phyloP scores from a whole-genome alignment of 2,113 vertebrate genomes.

The Galbula dea region DNA sequence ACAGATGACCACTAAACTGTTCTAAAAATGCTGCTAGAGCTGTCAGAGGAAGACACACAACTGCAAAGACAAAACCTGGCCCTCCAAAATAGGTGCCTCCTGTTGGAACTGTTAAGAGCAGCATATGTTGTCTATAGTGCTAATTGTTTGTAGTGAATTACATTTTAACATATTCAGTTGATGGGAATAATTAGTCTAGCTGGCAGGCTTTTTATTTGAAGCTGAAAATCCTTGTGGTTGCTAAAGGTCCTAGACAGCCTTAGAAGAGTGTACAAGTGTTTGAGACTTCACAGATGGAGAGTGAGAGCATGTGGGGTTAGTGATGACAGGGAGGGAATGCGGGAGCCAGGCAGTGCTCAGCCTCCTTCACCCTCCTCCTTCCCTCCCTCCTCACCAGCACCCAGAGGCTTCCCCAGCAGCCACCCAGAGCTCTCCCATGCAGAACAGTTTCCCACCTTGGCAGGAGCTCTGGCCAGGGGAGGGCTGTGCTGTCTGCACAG shows the following conservation, averaged over 20 bases:
- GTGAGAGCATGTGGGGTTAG: background rate
- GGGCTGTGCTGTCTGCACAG: fast-evolving
- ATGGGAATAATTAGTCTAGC: slow-evolving; percentile 9
- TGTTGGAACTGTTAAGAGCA: too few species aligned
- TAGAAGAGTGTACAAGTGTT: background rate
- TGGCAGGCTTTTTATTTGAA: background rate
- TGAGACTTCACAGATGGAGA: background rate
- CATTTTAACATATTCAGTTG: background rate
- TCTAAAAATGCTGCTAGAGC: background rate
- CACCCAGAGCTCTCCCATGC: background rate
- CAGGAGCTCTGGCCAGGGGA: fast-evolving
- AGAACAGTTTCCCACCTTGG: background rate
- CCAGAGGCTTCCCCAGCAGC: fast-evolving
- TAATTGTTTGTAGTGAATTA: background rate
- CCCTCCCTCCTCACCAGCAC: fast-evolving
- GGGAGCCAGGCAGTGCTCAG: background rate
- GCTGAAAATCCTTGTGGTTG: background rate
- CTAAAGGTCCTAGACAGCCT: background rate
- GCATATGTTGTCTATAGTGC: background rate
- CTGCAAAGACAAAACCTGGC: background rate
- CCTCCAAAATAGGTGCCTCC: background rate
- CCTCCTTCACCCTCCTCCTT: background rate
- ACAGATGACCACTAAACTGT: background rate
- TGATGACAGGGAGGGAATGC: background rate
- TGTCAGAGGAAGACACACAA: background rate